These are phyloP conservation scores for Andrena chrysosceles DNA, from an alignment of 2,888 invertebrate genomes.

Conservation along the genomic window DNA sequence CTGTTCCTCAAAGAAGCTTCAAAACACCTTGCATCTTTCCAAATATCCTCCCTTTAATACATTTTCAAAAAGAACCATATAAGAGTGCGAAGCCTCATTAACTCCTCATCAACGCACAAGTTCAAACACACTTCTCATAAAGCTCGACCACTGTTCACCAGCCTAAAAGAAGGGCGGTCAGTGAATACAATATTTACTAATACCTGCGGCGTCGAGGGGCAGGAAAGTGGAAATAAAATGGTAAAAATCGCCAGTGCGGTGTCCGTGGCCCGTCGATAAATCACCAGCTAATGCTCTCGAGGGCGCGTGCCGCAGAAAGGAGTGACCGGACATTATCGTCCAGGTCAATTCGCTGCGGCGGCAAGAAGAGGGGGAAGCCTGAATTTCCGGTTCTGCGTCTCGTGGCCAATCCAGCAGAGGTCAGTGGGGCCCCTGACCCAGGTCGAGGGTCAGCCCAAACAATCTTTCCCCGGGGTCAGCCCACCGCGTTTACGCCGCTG, in stretches of 20 bases:
- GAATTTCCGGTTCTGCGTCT: constrained; percentile 78
- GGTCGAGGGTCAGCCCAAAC: constrained; percentile 84
- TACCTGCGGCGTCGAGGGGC: constrained; percentile 36
- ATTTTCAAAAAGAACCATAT: background rate
- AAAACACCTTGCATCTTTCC: background rate
- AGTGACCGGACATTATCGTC: constrained; percentile 82
- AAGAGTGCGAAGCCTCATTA: background rate
- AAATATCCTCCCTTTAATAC: background rate
- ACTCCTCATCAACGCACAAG: background rate
- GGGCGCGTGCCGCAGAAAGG: constrained; percentile 82
- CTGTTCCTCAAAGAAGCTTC: background rate
- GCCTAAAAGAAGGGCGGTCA: background rate
- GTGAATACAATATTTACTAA: constrained; percentile 37
- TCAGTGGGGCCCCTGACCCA: constrained; percentile 69
- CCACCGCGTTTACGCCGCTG: constrained; percentile 79
- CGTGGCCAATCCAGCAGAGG: constrained; percentile 64
- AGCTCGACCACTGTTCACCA: constrained; percentile 3
- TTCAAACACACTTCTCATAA: constrained; percentile 7
- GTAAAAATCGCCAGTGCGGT: constrained; percentile 64
- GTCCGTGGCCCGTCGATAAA: constrained; percentile 74
- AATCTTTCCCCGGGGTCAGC: constrained; percentile 82
- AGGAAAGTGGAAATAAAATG: constrained; percentile 67
- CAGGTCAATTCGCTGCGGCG: constrained; percentile 74
- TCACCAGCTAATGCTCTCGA: constrained; percentile 71
- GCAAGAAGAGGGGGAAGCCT: constrained; percentile 31